Base-by-base conservation (phyloP, 2,797 vertebrate species). In the Zalophus californianus region DNA sequence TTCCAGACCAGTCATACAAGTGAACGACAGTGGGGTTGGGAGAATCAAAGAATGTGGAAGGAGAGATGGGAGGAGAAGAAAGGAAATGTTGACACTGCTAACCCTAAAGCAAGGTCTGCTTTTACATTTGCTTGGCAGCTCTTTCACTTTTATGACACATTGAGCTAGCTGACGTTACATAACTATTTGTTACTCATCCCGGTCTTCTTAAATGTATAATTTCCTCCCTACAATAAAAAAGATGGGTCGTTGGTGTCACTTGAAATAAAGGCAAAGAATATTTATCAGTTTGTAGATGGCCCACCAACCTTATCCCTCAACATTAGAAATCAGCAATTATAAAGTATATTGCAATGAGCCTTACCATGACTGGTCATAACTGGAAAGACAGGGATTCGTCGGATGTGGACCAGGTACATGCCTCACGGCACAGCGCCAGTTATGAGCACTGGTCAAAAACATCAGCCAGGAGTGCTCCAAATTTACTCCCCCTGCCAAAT, bases 231-330 rank as follows among this genome's bases (percentile, higher is more conserved):
- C 11, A 62, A n/a, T 72, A 66, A 83, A 82, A 94, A 92, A 78
- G 41, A 60, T 35, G 72, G 20, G 11, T 73, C 60, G 4, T 89
- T 80, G 27, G 4, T 54, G 6, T 91, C 54, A 29, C 38, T 86
- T 64, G 38, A 96, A 93, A 80, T 72, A 94, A 95, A 96, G 58
- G 12, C 41, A 97, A 95, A 91, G 12, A n/a, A 35, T 84, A 29
- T 68, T 78, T 91, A 10, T 80, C 38, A 91, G 7, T 77, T 85
- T 92, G 29, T 85, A 73, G 35, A 41, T 6, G 10, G 35, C 3
- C 25, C 70, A 58, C 5, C 15, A 77, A 10, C 13, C 27, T 79
- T 96, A 79, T 18, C 6, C 23, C 20, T 77, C 38, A 44, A 62
- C 68, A 68, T 85, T 87, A 85, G 86, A 77, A 96, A 95, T 79